phyloP scores from a whole-genome alignment of 2,888 invertebrate genomes.

The Lymantria dispar region DNA sequence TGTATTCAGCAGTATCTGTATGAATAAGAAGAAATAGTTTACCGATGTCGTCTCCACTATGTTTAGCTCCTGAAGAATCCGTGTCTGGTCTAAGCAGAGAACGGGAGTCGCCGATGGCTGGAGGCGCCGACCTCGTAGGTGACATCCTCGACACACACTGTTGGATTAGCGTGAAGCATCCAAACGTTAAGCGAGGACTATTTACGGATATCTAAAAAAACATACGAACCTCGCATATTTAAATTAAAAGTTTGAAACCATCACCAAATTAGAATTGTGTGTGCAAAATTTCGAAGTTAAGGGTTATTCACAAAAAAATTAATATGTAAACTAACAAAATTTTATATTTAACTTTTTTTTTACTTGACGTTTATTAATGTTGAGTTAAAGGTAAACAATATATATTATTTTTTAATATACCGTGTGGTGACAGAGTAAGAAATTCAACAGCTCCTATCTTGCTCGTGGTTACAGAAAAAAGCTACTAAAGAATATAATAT shows the following conservation, averaged over 20 bases:
- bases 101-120: constrained; percentile 36
- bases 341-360: too few relatives aligned
- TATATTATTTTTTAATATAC: too few relatives aligned
- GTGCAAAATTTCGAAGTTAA: not conserved
- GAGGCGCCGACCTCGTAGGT: constrained; percentile 71
- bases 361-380: too few relatives aligned
- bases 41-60: constrained; percentile 58
- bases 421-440: too few relatives aligned
- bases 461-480: too few relatives aligned
- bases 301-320: not conserved
- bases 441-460: too few relatives aligned
- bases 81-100: constrained; percentile 42
- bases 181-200: constrained; percentile 33
- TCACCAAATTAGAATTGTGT: constrained; percentile 1
- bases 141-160: constrained; percentile 53
- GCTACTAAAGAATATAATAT: too few relatives aligned
- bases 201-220: constrained; percentile 33
- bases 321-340: not conserved
- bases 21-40: constrained; percentile 5
- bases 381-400: too few relatives aligned
- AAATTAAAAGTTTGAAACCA: constrained; percentile 3
- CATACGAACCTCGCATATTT: constrained; percentile 7
- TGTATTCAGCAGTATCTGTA: too few relatives aligned
- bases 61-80: constrained; percentile 35
- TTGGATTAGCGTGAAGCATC: constrained; percentile 37